These are phyloP conservation scores for Lasioglossum vierecki DNA, from an alignment of 2,888 invertebrate genomes.

Conservation along the genomic window DNA sequence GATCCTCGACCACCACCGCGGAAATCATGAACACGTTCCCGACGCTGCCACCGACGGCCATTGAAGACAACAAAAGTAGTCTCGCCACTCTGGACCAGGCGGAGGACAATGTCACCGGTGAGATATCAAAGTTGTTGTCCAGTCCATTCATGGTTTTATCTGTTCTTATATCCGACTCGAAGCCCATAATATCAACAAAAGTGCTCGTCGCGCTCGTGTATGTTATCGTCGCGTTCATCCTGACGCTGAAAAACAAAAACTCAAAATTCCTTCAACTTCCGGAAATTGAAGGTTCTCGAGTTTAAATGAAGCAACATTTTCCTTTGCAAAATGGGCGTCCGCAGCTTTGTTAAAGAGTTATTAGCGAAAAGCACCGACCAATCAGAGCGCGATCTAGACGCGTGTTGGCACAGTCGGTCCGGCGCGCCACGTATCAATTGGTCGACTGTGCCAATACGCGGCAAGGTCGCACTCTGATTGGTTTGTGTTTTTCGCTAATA, in stretches of 20 bases:
- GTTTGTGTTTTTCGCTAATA: too few relatives aligned
- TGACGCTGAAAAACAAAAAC: slow-evolving; percentile 53
- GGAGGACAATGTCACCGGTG: slow-evolving; percentile 88
- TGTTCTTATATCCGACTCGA: slow-evolving; percentile 72
- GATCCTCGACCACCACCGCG: slow-evolving; percentile 89
- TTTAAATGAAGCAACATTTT: too few relatives aligned
- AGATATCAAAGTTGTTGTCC: slow-evolving; percentile 84
- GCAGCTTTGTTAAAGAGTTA: too few relatives aligned
- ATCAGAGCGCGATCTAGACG: too few relatives aligned
- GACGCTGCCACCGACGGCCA: slow-evolving; percentile 88
- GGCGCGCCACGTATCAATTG: too few relatives aligned
- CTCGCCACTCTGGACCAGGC: slow-evolving; percentile 89
- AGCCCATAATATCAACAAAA: slow-evolving; percentile 70
- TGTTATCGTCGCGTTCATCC: slow-evolving; percentile 68
- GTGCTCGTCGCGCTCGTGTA: slow-evolving; percentile 55
- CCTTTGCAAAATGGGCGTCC: too few relatives aligned
- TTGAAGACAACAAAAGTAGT: slow-evolving; percentile 87
- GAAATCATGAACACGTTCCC: slow-evolving; percentile 92
- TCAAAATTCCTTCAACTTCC: too few relatives aligned
- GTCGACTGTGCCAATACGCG: too few relatives aligned
- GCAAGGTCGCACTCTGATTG: too few relatives aligned
- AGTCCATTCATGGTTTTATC: slow-evolving; percentile 68
- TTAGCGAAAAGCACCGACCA: too few relatives aligned
- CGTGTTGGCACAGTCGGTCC: too few relatives aligned
- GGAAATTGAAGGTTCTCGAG: too few relatives aligned